Conservation (phyloP, 2,797 vertebrate species). For the Cyprinella venusta region DNA sequence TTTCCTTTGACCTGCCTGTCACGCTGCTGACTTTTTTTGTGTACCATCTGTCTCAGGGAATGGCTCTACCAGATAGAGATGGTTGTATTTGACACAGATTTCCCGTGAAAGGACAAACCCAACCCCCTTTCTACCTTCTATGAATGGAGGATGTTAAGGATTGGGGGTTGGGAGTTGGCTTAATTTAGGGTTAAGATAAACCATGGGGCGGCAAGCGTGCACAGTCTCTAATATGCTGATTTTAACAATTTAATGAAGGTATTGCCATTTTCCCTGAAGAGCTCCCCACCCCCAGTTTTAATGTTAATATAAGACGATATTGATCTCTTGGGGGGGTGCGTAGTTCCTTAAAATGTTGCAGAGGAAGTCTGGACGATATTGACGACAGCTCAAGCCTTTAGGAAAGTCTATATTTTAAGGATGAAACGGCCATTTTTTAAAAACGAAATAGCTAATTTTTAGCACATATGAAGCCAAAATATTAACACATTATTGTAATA, state of each 20-base stretch:
- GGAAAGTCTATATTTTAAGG: neutral
- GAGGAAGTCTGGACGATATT: neutral
- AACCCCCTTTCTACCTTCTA: slow-evolving; percentile 23
- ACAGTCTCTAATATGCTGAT: slow-evolving; percentile 29
- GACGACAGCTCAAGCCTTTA: neutral
- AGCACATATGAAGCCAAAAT: neutral
- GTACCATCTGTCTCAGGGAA: neutral
- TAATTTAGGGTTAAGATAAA: slow-evolving; percentile 49
- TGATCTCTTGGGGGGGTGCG: slow-evolving; percentile 21
- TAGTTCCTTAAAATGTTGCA: slow-evolving; percentile 34
- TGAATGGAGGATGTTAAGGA: slow-evolving; percentile 25
- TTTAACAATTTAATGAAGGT: slow-evolving; percentile 50
- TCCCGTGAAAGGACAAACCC: slow-evolving; percentile 33
- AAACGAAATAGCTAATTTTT: neutral
- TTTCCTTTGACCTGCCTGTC: neutral
- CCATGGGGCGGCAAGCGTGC: slow-evolving; percentile 15
- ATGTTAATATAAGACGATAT: slow-evolving; percentile 40
- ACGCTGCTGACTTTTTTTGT: neutral
- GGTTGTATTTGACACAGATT: slow-evolving; percentile 37
- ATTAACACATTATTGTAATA: neutral
- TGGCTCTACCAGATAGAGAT: slow-evolving; percentile 18
- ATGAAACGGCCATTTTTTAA: neutral
- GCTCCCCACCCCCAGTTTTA: neutral
- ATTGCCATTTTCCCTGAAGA: slow-evolving; percentile 1
- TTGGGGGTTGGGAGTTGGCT: slow-evolving; percentile 41